Evolutionary conservation across 2,888 invertebrate species (phyloP).

Genomic region (Eutolmus rufibarbis): DNA sequence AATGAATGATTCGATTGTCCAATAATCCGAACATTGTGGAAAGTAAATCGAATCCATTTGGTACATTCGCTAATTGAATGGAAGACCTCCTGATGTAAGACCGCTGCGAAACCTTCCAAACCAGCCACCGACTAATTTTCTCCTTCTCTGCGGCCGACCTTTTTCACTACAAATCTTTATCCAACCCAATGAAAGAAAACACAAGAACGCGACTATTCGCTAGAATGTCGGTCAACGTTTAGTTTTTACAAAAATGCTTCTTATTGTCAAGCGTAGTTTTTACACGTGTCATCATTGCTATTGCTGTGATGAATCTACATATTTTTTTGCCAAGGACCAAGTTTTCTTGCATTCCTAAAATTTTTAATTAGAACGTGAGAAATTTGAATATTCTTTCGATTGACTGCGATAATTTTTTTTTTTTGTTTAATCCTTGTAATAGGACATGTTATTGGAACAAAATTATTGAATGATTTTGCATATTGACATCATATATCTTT

Average conservation of each 20-base stretch:
- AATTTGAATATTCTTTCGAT: background rate
- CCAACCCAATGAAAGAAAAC: constrained; percentile 13
- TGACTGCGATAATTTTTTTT: background rate
- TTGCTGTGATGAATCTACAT: background rate
- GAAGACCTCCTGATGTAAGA: constrained; percentile 16
- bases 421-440: no score
- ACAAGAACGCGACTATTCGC: background rate
- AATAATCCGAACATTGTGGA: constrained; percentile 20
- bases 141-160: background rate
- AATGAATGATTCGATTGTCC: constrained; percentile 39
- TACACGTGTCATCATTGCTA: background rate
- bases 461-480: no score
- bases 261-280: constrained; percentile 21
- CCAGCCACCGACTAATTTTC: constrained; percentile 20
- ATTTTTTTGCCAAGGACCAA: background rate
- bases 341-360: background rate
- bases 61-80: constrained; percentile 40
- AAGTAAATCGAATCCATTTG: constrained; percentile 43
- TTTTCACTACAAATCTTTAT: constrained; percentile 4
- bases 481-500: no score
- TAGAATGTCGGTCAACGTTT: constrained; percentile 37
- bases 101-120: constrained; percentile 10
- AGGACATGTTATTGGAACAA: no score
- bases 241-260: constrained; percentile 9
- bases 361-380: background rate